Evolutionary conservation across 2,888 invertebrate species (phyloP).

Genomic region (Xanthorhoe designata): DNA sequence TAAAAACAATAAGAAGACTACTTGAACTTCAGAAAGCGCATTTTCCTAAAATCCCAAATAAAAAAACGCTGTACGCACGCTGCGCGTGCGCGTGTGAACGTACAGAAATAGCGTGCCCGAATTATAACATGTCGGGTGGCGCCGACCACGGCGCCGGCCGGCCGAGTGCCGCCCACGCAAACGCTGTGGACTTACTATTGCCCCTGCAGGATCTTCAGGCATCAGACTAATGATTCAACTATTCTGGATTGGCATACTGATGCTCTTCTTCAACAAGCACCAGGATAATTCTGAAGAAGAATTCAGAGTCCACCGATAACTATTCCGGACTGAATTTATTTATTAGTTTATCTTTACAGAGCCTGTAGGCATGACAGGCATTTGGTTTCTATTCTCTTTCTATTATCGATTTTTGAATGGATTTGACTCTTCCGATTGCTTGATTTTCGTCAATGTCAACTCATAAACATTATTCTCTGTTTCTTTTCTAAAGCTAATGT

Average conservation of each 20-base stretch:
- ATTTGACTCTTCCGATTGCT: too few species aligned
- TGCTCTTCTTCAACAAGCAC: too few species aligned
- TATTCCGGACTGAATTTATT: too few species aligned
- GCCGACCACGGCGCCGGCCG: constrained; percentile 76
- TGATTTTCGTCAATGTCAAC: too few species aligned
- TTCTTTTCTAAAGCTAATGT: too few species aligned
- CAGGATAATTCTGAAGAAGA: background rate
- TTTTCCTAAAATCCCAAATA: constrained; percentile 65
- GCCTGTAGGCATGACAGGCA: too few species aligned
- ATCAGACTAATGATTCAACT: background rate
- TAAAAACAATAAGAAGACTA: too few species aligned
- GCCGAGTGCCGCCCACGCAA: constrained; percentile 61
- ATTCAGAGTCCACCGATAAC: background rate
- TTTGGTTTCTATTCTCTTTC: too few species aligned
- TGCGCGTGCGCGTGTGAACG: constrained; percentile 77
- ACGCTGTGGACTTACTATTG: background rate
- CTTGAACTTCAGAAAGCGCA: constrained; percentile 21
- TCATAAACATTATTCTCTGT: too few species aligned
- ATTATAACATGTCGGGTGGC: constrained; percentile 81
- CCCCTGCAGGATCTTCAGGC: constrained; percentile 7
- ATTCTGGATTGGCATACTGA: background rate
- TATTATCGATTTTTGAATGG: too few species aligned
- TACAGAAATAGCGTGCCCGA: constrained; percentile 82
- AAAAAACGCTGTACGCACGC: constrained; percentile 68
- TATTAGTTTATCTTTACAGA: too few species aligned